Base-by-base conservation (phyloP, 2,888 invertebrate species). In the Hirtodrosophila histrioides region DNA sequence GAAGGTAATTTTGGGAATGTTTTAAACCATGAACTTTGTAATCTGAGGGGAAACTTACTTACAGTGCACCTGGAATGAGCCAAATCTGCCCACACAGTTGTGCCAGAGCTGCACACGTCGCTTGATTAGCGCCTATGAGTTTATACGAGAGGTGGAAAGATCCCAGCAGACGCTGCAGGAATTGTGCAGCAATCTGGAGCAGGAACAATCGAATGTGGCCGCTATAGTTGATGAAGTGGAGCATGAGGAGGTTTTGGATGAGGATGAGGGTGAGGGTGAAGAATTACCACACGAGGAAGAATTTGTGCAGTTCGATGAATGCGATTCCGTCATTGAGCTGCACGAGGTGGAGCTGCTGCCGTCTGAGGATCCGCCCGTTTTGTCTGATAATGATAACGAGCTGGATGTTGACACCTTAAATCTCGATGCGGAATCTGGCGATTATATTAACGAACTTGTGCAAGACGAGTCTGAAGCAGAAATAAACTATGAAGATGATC, bases 91-190 rank as follows among this genome's bases (percentile, higher is more conserved):
- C 0, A 74, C 67, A 1, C 82, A 76, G 9, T 66, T 91, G 35
- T 91, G 91, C 39, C 67, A 72, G 3, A 75, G 69, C 3, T 91
- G 91, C 49, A 89, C 89, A 1, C 79, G 83, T 5, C 82, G 88
- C 0, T 60, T 91, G 3, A 69, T 90, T 4, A 79, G 72, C 17
- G 88, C 90, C 0, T 91, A 88, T 57, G 87, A 89, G 51, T 91
- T 91, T 39, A 83, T 90, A 27, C 50, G 84, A 3, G 81, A 78
- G 10, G 83, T 89, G 2, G 83, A 89, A 53, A 82, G 70, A n/a
- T 84, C 89, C 0, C 88, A 91, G 50, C 62, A 67, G 27, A 65
- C 72, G 3, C 55, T 90, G 2, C 69, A 63, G 27, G 76, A 76
- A 44, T 57, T 66, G 24, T 68, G 33, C 36, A 43, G 12, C 44